Conservation (phyloP, 2,113 vertebrate species). For the Hemiscyllium ocellatum region DNA sequence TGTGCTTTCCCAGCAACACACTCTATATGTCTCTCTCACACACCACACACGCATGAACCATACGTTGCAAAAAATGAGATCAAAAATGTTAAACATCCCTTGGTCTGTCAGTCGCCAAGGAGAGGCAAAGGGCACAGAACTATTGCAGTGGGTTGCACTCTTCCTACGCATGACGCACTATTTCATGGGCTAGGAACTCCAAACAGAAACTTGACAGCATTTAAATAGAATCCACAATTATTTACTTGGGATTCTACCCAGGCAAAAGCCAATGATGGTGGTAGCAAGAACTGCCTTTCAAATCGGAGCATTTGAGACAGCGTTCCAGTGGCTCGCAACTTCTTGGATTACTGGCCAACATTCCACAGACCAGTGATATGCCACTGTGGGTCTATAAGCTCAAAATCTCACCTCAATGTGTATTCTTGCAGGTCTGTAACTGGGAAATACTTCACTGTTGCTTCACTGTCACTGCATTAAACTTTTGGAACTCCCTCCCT, state of each 20-base stretch:
- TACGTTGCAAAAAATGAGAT: not conserved
- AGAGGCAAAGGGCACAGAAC: not conserved
- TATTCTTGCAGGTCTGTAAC: not conserved
- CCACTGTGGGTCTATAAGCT: not conserved
- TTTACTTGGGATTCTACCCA: not conserved
- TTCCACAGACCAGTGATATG: not conserved
- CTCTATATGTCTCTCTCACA: no score
- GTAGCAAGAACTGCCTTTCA: not conserved
- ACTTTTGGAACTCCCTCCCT: no score
- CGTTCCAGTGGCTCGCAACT: not conserved
- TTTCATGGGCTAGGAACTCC: not conserved
- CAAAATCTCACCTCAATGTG: not conserved
- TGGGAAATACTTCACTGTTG: not conserved
- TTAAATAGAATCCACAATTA: not conserved
- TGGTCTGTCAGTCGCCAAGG: not conserved
- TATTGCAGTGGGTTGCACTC: not conserved
- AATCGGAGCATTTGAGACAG: not conserved
- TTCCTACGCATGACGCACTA: not conserved
- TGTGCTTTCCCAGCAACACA: no score
- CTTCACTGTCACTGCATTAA: no score
- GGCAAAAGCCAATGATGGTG: not conserved
- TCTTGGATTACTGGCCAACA: not conserved
- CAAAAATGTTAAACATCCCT: no score
- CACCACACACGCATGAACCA: no score
- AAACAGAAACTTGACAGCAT: not conserved